Base-by-base conservation (phyloP, 1,140 invertebrate genomes). In the Papilio machaon region DNA sequence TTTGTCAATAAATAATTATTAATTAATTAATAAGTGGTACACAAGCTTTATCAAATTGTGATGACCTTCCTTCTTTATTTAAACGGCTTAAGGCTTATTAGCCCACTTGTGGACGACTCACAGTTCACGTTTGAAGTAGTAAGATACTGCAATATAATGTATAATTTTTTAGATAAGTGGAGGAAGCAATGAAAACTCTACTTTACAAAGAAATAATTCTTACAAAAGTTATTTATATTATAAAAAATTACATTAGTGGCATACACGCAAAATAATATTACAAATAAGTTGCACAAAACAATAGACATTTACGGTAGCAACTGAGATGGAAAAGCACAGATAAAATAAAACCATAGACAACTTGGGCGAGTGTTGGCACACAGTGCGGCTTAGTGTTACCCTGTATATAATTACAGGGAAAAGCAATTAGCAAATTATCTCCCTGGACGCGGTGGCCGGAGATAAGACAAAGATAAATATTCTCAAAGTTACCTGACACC, bases 371-470 rank as follows among this genome's bases (percentile, higher is more conserved):
- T 83, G 76, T 85, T 81, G 82, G 75, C 79, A 60, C 70, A 80
- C 52, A 67, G 81, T 73, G 80, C 81, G 77, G 80, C 82, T 79
- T 75, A 83, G 79, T 82, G 81, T 80, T 82, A 85, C 46, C 73
- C 85, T 86, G 87, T 88, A 87, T 91, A 86, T 90, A 82, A 87
- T 90, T 92, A 92, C 91, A 92, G 86, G 82, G 88, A 88, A 92
- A 91, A 81, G 88, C 91, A 91, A 92, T 92, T 92, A 92, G 90
- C 87, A 86, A 91, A 92, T 91, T 91, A 90, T 86, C 86, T 86
- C 64, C 78, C 82, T 83, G 80, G 78, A 80, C 85, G 80, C 80
- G 74, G 85, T 84, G 82, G 83, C 79, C 84, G 81, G 79, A 84
- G 86, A 89, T 85, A 89, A 91, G 86, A 86, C 85, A 80, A 84